Conservation (phyloP, 2,113 vertebrate species). For the Microcebus murinus region DNA sequence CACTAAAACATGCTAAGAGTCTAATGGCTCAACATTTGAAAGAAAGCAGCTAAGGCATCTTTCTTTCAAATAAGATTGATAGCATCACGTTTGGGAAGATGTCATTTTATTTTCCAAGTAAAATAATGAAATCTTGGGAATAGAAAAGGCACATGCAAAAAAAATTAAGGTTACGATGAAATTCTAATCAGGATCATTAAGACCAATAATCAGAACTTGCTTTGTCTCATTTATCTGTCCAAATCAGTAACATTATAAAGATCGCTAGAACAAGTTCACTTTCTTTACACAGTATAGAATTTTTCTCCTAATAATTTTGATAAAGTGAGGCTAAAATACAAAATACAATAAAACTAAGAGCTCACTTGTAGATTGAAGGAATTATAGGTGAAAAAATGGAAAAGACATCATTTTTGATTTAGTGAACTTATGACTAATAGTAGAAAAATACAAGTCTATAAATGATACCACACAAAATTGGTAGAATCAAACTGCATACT, state of each 20-base stretch:
- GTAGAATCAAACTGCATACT: background rate
- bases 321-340: background rate
- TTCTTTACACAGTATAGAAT: background rate
- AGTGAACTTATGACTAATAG: background rate
- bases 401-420: background rate
- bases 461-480: background rate
- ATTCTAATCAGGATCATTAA: conserved; percentile 26
- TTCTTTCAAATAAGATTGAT: background rate
- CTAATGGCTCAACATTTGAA: background rate
- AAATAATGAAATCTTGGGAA: background rate
- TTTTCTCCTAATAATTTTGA: background rate
- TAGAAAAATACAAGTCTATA: background rate
- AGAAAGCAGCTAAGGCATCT: background rate
- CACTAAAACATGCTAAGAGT: background rate
- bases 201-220: background rate
- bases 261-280: background rate
- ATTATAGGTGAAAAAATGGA: conserved; percentile 4
- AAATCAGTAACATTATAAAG: background rate
- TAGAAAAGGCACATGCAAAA: background rate
- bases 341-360: conserved; percentile 51
- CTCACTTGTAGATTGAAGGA: background rate
- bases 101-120: background rate
- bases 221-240: background rate
- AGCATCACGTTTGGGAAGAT: background rate
- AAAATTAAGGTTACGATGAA: background rate